A percentile compares a stretch with the other conserved stretches of the same genome.
Conservation (phyloP, 2,888 invertebrate genomes). For the Clostera curtula region DNA sequence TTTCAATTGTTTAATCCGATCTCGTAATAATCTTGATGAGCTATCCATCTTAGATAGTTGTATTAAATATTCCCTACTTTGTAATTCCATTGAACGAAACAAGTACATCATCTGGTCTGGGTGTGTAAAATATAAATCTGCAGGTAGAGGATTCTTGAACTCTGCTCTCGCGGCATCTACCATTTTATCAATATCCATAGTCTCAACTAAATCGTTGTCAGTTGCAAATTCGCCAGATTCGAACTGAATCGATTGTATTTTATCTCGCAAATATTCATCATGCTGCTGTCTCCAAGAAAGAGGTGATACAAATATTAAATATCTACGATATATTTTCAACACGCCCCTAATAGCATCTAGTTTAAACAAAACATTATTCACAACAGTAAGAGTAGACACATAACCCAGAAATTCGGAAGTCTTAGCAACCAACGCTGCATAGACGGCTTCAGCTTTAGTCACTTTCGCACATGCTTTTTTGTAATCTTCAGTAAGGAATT, state of each 20-base stretch:
- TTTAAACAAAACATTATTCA: slow-evolving; percentile 61
- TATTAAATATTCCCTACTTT: slow-evolving; percentile 62
- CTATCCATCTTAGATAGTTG: slow-evolving; percentile 54
- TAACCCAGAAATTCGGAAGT: slow-evolving; percentile 51
- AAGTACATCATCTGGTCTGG: slow-evolving; percentile 57
- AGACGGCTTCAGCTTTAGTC: slow-evolving; percentile 46
- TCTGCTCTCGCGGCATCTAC: slow-evolving; percentile 51
- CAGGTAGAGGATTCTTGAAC: slow-evolving; percentile 41
- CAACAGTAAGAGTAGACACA: slow-evolving; percentile 42
- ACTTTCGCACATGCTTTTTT: slow-evolving; percentile 55
- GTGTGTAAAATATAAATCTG: slow-evolving; percentile 42
- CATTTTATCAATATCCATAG: slow-evolving; percentile 57
- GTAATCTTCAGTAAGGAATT: slow-evolving; percentile 63
- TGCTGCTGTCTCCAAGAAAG: slow-evolving; percentile 54
- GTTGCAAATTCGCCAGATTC: slow-evolving; percentile 52
- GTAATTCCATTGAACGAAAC: slow-evolving; percentile 62
- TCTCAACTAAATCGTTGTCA: slow-evolving; percentile 57
- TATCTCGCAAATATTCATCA: slow-evolving; percentile 50
- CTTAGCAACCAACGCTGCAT: slow-evolving; percentile 42
- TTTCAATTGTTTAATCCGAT: slow-evolving; percentile 50
- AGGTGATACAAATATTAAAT: slow-evolving; percentile 59
- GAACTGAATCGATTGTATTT: slow-evolving; percentile 52
- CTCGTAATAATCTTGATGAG: slow-evolving; percentile 43
- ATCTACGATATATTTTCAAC: slow-evolving; percentile 56
- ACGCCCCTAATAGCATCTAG: slow-evolving; percentile 54